Evolutionary conservation across 2,888 invertebrate genomes (phyloP), one percentile per base, ranked within the genome.

Genomic region (Spodoptera littoralis): DNA sequence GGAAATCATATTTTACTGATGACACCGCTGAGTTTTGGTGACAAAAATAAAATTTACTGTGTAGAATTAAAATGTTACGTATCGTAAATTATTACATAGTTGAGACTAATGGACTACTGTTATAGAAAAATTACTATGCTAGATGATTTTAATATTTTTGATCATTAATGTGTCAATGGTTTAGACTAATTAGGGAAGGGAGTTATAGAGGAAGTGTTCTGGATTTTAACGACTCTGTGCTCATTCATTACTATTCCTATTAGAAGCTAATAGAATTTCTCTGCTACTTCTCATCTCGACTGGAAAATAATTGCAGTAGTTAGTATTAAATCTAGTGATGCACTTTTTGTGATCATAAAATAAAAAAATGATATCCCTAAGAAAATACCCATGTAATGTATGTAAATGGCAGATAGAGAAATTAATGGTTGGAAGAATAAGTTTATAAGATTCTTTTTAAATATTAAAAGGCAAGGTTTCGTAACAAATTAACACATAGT

Each of bases 401-500:
- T 27, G 27, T 27, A 9, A 36, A 36, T 36, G 9, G 9, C 47
- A 3, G 42, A 47, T 72, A 18, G 41, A 54, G 42, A 48, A 52
- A 65, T 55, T 58, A 55, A 53, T 57, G 41, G 47, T 70, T 60
- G 50, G 53, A 63, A 55, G 48, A 54, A 62, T 47, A 72, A 72
- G 63, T 68, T 65, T 67, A 65, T 55, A 70, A 72, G 56, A 51
- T 61, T 77, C 61, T 55, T 63, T 67, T 60, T 46, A 61, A 62
- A 65, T 54, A 62, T 60, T 55, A 6, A 64, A 70, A 71, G 73
- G 70, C 81, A 67, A 67, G 57, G 77, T 85, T 86, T 84, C 78
- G 77, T 80, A 83, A 86, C 69, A 60, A 74, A 88, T 91, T 91
- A 90, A 82, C 90, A 85, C 79, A 75, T 70, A 69, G 77, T 66